Percentiles rank a stretch among this genome's conserved stretches.
These are phyloP conservation scores for Vicugna pacos DNA, from an alignment of 2,113 vertebrate genomes.

Conservation along the genomic window DNA sequence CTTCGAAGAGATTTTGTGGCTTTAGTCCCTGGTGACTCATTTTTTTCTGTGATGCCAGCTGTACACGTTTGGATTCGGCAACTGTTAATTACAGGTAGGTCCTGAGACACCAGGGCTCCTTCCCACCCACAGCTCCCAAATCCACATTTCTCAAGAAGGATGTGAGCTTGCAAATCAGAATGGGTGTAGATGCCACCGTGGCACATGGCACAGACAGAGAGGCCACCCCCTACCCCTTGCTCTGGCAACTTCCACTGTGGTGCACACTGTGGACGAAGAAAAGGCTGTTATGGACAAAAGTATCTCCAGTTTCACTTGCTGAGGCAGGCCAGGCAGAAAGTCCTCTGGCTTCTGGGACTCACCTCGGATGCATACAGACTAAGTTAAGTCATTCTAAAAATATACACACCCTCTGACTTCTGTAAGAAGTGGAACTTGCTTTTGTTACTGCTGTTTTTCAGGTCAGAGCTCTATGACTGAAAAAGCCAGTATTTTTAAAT, in stretches of 20 bases:
- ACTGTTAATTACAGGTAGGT: background rate
- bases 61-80: background rate
- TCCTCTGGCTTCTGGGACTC: background rate
- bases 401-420: background rate
- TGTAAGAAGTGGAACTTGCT: background rate
- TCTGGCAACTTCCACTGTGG: background rate
- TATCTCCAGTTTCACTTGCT: background rate
- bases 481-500: background rate
- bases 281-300: background rate
- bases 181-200: background rate
- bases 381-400: background rate
- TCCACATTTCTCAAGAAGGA: background rate
- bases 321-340: background rate
- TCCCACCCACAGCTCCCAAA: background rate
- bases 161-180: background rate
- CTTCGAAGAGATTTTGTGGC: background rate
- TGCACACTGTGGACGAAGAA: background rate
- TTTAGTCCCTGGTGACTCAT: background rate
- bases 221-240: accelerated
- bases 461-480: background rate
- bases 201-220: background rate
- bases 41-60: background rate
- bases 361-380: background rate
- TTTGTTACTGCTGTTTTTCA: background rate
- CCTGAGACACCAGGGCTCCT: background rate